A percentile compares a stretch with the other conserved stretches of the same genome.
These are phyloP conservation scores for Coenonympha glycerion DNA, from an alignment of 2,888 invertebrate genomes.

Conservation along the genomic window DNA sequence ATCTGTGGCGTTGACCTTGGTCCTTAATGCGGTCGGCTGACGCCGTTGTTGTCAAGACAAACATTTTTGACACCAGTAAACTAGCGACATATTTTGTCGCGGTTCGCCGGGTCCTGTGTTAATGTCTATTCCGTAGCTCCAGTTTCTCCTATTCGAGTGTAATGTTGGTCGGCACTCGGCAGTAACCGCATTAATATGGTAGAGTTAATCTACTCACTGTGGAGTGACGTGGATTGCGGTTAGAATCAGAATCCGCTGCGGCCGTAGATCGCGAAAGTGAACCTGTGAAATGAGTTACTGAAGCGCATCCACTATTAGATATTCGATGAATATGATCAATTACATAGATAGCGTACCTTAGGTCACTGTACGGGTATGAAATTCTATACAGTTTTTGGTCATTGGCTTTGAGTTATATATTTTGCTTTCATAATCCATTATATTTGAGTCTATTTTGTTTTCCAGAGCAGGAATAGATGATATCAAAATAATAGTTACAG, in stretches of 20 bases:
- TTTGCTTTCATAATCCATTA: no score
- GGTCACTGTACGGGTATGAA: slow-evolving; percentile 6
- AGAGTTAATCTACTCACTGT: slow-evolving; percentile 39
- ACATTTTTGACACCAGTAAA: no score
- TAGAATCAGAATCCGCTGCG: slow-evolving; percentile 52
- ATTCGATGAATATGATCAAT: slow-evolving; percentile 25
- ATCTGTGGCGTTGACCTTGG: no score
- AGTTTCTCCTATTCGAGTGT: slow-evolving; percentile 44
- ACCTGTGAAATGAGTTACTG: slow-evolving; percentile 69
- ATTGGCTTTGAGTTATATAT: neutral
- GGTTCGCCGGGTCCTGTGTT: no score
- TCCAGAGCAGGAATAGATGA: no score
- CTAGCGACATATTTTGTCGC: no score
- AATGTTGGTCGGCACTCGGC: slow-evolving; percentile 32
- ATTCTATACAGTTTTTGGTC: neutral
- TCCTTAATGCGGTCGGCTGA: no score
- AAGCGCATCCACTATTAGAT: slow-evolving; percentile 56
- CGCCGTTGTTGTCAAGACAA: no score
- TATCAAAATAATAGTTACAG: no score
- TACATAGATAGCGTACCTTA: slow-evolving; percentile 7
- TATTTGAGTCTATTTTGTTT: no score
- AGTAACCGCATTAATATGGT: slow-evolving; percentile 32
- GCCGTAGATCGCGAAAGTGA: slow-evolving; percentile 64
- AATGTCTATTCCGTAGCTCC: slow-evolving; percentile 39
- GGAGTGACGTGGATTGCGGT: slow-evolving; percentile 44